Percentiles rank a stretch among this genome's conserved stretches.
phyloP scores from a whole-genome alignment of 1,140 invertebrate genomes.

The Cardiocondyla obscurior region DNA sequence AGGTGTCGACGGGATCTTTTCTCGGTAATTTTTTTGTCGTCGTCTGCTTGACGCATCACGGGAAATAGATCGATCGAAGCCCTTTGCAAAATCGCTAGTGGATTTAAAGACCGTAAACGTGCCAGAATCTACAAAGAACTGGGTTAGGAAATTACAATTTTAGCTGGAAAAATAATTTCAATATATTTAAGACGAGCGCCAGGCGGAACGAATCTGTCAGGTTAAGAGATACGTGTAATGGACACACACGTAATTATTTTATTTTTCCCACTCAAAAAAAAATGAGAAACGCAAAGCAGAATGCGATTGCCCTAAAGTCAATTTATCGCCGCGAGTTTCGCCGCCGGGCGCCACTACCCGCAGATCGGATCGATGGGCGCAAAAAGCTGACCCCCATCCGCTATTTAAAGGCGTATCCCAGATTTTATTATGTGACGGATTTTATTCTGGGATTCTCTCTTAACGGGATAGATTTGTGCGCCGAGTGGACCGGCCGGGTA shows the following conservation, averaged over 20 bases:
- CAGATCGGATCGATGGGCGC: slow-evolving; percentile 57
- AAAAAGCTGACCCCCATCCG: slow-evolving; percentile 70
- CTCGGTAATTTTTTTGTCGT: slow-evolving; percentile 11
- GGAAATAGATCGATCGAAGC: slow-evolving; percentile 28
- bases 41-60: slow-evolving; percentile 14
- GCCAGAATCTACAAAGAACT: background rate
- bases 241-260: too few species aligned
- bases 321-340: background rate
- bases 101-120: background rate
- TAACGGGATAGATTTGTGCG: slow-evolving; percentile 32
- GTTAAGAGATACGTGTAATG: too few species aligned
- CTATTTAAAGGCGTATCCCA: slow-evolving; percentile 73
- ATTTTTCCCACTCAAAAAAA: too few species aligned
- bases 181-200: background rate
- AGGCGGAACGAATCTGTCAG: too few species aligned
- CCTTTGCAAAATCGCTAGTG: background rate
- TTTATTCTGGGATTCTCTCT: slow-evolving; percentile 67
- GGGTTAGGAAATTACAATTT: too few species aligned
- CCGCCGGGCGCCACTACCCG: background rate
- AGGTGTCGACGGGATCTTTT: slow-evolving; percentile 31
- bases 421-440: slow-evolving; percentile 68
- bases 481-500: background rate
- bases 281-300: background rate
- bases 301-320: background rate
- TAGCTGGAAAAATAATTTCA: background rate